Evolutionary conservation across 1,140 invertebrate species (phyloP).

Genomic region (Lysiphlebus fabarum): DNA sequence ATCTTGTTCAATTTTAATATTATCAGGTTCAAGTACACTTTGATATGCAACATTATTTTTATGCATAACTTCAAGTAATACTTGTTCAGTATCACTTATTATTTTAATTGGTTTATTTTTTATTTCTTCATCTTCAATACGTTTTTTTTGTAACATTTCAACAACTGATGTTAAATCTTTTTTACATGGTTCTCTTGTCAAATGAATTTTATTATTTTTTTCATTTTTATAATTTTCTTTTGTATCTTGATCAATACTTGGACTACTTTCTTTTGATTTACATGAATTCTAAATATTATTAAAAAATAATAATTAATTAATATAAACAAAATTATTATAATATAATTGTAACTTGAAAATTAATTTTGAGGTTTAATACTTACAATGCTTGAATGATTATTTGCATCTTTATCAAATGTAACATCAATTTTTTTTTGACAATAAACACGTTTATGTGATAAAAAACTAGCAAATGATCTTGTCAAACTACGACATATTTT

Average conservation of each 20-base stretch:
- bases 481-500: conserved; percentile 80
- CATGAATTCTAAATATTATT: conserved; percentile 14
- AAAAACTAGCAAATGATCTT: conserved; percentile 76
- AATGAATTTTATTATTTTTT: conserved; percentile 37
- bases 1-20: conserved; percentile 28
- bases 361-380: too few relatives aligned
- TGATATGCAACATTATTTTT: conserved; percentile 57
- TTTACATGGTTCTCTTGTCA: conserved; percentile 37
- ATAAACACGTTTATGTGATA: conserved; percentile 79
- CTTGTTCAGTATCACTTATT: conserved; percentile 23
- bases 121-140: conserved; percentile 33
- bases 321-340: too few relatives aligned
- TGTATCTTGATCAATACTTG: conserved; percentile 2
- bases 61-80: conserved; percentile 55
- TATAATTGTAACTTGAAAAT: background rate
- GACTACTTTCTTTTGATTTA: background rate
- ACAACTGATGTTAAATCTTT: conserved; percentile 61
- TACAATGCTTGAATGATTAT: conserved; percentile 48
- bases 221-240: conserved; percentile 44
- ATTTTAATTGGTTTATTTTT: conserved; percentile 15
- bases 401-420: conserved; percentile 41
- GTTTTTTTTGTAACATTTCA: conserved; percentile 47
- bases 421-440: conserved; percentile 61
- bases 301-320: conserved; percentile 6
- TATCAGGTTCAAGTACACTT: conserved; percentile 34